phyloP scores from a whole-genome alignment of 2,797 vertebrate genomes.

The Distichodus sexfasciatus region DNA sequence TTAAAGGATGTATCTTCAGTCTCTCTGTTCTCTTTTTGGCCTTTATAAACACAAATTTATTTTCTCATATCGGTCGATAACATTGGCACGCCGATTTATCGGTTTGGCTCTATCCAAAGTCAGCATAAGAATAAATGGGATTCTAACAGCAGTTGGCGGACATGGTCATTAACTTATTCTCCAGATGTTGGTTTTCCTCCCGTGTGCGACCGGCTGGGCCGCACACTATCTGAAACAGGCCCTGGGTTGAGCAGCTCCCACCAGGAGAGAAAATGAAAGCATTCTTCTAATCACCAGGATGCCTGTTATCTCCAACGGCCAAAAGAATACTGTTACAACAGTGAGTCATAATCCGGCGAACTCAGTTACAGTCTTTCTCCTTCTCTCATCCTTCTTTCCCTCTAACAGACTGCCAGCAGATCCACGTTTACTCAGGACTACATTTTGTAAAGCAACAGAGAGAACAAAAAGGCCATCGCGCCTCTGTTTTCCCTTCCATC shows the following conservation, averaged over 20 bases:
- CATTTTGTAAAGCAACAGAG: neutral
- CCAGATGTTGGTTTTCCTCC: neutral
- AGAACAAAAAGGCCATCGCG: neutral
- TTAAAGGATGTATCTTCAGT: too few species aligned
- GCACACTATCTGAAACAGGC: neutral
- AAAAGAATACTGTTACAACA: neutral
- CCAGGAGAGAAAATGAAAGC: neutral
- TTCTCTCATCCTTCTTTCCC: neutral
- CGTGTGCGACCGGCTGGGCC: neutral
- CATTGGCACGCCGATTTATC: too few species aligned
- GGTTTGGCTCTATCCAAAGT: too few species aligned
- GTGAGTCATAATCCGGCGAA: slow-evolving; percentile 9
- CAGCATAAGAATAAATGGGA: neutral
- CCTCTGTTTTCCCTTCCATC: neutral
- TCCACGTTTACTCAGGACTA: neutral
- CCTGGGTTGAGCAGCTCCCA: neutral
- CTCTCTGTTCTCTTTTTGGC: too few species aligned
- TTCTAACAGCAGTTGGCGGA: neutral
- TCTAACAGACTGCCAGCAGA: too few species aligned
- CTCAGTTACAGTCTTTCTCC: neutral
- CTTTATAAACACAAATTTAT: too few species aligned
- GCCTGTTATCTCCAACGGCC: slow-evolving; percentile 6
- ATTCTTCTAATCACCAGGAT: slow-evolving; percentile 1
- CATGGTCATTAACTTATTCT: neutral
- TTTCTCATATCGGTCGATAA: too few species aligned